Evolutionary conservation across 2,113 vertebrate genomes (phyloP), one percentile per base, ranked within the genome.

Genomic region (Pelecanoides urinatrix): DNA sequence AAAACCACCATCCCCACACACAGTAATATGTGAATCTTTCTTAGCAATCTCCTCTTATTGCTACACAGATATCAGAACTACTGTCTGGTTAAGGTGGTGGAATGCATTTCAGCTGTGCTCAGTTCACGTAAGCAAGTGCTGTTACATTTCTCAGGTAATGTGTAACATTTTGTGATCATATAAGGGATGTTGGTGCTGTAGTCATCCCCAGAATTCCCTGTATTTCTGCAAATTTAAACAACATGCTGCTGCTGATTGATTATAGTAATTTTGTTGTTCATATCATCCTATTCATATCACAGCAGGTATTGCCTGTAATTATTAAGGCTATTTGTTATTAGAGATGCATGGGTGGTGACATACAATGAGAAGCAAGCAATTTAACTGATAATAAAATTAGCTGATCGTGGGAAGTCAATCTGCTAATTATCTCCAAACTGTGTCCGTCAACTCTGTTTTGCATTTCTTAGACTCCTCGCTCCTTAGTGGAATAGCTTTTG

Each of bases 261-360:
- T 82, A 88, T 58, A 95, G 89, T 75, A 94, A 96, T 97, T 97
- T 97, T 89, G 79, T 77, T 93, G 81, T 85, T 97, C 52, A 58
- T 77, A 96, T 94, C 59, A 90, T 44, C 59, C 72, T 93, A 75
- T 94, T 96, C 59, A 86, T 92, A 97, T 90, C 96, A 91, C 94
- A 95, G 94, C 78, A 96, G 95, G 94, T 94, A 88, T 47, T 88
- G 91, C 91, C 92, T 47, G 71, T 94, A 96, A 94, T 96, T 97
- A 97, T 96, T 95, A 91, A 86, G 73, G 73, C 71, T 94, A 82
- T 94, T 97, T 96, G 73, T 95, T 97, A 92, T 95, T 92, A 96
- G 45, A 88, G 74, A 88, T 86, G 70, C 86, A 80, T 70, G 91
- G 52, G 65, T 82, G 63, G 83, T 84, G 74, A 95, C 90, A 93